Base-by-base conservation (phyloP, 2,888 invertebrate genomes). In the Apamea epomidion region DNA sequence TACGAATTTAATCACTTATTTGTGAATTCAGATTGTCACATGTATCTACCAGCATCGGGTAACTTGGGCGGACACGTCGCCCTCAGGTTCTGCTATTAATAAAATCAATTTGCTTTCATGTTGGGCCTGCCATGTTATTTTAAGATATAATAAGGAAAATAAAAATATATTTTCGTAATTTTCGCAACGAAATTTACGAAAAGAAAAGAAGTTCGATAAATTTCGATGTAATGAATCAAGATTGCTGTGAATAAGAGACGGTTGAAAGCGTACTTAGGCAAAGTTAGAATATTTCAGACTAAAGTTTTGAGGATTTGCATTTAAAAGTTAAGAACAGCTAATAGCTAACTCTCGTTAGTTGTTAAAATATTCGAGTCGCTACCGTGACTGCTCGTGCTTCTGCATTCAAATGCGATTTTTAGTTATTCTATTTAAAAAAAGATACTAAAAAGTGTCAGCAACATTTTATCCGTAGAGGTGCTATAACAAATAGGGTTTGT, bases 61-160 rank as follows among this genome's bases (percentile, higher is more conserved):
- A 64, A n/a, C 74, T 81, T 79, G 78, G 86, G 85, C 73, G 87
- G 81, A 80, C 76, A 69, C 70, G 76, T 78, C 58, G 62, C 74
- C 82, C 78, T 76, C 76, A 85, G 83, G 82, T 78, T 87, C 85
- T 25, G 83, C 90, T 91, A 92, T 90, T 91, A 91, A 92, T 91
- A 92, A 92, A 91, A 92, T 90, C 88, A 91, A 93, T 93, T 90
- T 87, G 70, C 83, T 87, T 88, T 84, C 81, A 88, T 89, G 81
- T 90, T 84, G 76, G 74, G 79, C 74, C 58, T 67, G 65, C 60
- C 65, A 82, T 80, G 74, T 84, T 86, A 87, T 89, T 88, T 87
- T 75, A 78, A 81, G 80, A 79, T 62, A 71, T 62, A 89, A 84
- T 81, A 85, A 87, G 76, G 76, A 83, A 86, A 81, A 81, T 29